These are phyloP conservation scores for Sphenodon punctatus DNA, from an alignment of 2,797 vertebrate genomes.

Conservation along the genomic window DNA sequence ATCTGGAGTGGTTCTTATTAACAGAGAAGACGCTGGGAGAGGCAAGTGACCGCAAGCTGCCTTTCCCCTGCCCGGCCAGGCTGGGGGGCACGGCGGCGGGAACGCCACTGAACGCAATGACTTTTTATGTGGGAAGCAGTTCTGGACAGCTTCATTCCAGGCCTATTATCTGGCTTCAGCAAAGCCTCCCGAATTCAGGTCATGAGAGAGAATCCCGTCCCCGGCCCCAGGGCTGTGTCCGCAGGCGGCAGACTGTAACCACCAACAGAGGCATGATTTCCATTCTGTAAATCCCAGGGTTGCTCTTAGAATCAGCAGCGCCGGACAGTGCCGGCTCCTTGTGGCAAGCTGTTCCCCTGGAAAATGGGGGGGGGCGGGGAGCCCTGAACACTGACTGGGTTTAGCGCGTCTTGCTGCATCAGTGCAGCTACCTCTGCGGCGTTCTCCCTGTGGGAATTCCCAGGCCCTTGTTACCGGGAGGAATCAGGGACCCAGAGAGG, in stretches of 20 bases:
- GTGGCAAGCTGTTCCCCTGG: too few species aligned
- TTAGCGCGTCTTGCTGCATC: too few species aligned
- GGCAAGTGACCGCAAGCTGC: too few species aligned
- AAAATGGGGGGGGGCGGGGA: too few species aligned
- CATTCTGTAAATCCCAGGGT: not conserved
- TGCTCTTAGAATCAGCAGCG: not conserved
- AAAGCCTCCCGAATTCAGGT: not conserved
- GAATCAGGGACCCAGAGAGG: not conserved
- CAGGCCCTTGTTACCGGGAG: too few species aligned
- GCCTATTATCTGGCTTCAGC: not conserved
- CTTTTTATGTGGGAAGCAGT: not conserved
- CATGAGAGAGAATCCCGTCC: not conserved
- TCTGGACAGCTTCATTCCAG: not conserved
- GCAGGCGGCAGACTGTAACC: not conserved
- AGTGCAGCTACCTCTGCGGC: too few species aligned
- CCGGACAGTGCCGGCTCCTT: too few species aligned
- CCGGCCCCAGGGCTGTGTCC: not conserved
- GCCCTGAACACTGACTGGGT: too few species aligned
- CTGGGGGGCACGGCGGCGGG: not conserved
- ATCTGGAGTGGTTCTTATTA: not conserved
- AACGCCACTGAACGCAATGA: not conserved
- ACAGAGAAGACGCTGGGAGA: too few species aligned
- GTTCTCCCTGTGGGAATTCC: not conserved
- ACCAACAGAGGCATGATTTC: not conserved
- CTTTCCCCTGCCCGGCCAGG: not conserved